Conservation (phyloP, 2,797 vertebrate species). For the Eleutherodactylus coqui region DNA sequence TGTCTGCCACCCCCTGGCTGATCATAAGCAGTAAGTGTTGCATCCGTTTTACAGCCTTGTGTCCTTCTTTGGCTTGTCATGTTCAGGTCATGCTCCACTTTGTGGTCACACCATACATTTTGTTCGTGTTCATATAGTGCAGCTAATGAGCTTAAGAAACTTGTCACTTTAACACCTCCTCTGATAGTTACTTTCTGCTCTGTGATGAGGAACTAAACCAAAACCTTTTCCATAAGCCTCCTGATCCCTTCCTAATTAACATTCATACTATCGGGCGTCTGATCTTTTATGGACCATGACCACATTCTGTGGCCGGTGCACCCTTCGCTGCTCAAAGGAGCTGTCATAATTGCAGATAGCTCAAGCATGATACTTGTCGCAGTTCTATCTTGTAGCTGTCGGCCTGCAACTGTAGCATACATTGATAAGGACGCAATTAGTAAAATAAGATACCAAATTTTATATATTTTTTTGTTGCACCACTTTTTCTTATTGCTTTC, state of each 20-base stretch:
- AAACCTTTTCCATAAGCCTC: slow-evolving; percentile 70
- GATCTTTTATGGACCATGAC: slow-evolving; percentile 54
- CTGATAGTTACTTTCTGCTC: slow-evolving; percentile 71
- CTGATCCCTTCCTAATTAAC: slow-evolving; percentile 79
- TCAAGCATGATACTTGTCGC: not conserved
- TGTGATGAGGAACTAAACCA: slow-evolving; percentile 72
- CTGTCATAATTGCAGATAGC: slow-evolving; percentile 14
- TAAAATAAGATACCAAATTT: too few relatives aligned
- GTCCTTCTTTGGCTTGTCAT: slow-evolving; percentile 65
- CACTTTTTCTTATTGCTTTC: too few relatives aligned
- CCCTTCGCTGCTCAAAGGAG: slow-evolving; percentile 50
- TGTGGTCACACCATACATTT: slow-evolving; percentile 71
- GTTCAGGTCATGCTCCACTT: slow-evolving; percentile 56
- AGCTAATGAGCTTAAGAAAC: slow-evolving; percentile 75
- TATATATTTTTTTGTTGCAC: too few relatives aligned
- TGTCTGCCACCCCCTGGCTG: slow-evolving; percentile 13
- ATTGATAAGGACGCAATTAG: not conserved
- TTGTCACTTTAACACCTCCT: slow-evolving; percentile 73
- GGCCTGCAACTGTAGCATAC: not conserved
- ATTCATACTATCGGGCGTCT: slow-evolving; percentile 68
- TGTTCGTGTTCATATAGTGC: slow-evolving; percentile 75
- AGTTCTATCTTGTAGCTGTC: not conserved
- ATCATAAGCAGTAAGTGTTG: slow-evolving; percentile 7
- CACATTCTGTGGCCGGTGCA: slow-evolving; percentile 43
- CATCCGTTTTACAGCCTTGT: not conserved